Evolutionary conservation across 2,113 vertebrate species (phyloP).

Genomic region (Nothobranchius kuhntae): DNA sequence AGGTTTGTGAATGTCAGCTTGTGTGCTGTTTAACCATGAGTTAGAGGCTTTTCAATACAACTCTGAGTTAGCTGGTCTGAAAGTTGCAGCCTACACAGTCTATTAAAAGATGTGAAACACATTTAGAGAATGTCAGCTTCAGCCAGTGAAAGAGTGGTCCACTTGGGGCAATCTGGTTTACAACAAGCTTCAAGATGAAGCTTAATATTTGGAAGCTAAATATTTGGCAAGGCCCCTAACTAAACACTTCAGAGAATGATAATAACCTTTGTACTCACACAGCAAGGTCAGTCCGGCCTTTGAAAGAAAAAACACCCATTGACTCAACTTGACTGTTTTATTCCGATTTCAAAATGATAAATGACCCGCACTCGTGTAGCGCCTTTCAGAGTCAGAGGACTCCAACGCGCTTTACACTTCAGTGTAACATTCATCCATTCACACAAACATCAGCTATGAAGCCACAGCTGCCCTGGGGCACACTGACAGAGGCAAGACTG

Average conservation of each 20-base stretch:
- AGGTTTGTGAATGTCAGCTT: constrained; percentile 5
- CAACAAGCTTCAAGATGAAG: constrained; percentile 25
- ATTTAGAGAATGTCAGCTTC: constrained; percentile 71
- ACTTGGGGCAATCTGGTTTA: constrained; percentile 17
- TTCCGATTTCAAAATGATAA: neutral
- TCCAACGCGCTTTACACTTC: too few relatives aligned
- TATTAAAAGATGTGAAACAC: constrained; percentile 77
- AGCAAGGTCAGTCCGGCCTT: constrained; percentile 16
- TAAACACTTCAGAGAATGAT: constrained; percentile 20
- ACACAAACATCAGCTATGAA: too few relatives aligned
- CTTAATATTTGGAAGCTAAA: constrained; percentile 33
- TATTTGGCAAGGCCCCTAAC: constrained; percentile 12
- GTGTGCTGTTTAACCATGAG: constrained; percentile 17
- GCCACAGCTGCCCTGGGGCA: too few relatives aligned
- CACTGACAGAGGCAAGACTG: too few relatives aligned
- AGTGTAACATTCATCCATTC: too few relatives aligned
- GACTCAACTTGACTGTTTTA: neutral
- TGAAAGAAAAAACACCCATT: neutral
- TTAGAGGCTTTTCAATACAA: constrained; percentile 61
- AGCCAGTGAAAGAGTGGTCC: constrained; percentile 56
- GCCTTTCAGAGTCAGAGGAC: too few relatives aligned
- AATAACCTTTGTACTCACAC: constrained; percentile 37
- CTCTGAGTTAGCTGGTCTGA: constrained; percentile 57
- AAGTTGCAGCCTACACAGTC: constrained; percentile 49
- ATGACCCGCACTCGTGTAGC: too few relatives aligned